Base-by-base conservation (phyloP, 53 echinoderm and acorn worm genomes). In the Apostichopus leukothele region DNA sequence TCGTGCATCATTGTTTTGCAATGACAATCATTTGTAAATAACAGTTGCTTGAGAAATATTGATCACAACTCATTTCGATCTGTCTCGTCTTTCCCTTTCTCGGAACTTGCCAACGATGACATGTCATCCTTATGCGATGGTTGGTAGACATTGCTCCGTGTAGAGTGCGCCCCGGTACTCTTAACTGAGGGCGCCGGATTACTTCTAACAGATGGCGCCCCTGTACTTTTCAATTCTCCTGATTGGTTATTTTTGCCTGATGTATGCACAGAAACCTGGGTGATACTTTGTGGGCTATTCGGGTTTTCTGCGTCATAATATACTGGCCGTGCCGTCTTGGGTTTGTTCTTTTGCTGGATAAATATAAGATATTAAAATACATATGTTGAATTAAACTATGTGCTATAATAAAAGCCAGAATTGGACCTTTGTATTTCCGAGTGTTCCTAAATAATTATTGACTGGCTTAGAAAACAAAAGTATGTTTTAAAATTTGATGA, bases 271-370 rank as follows among this genome's bases (percentile, higher is more conserved):
- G 85, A 85, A 67, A 85, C 26, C 13, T 85, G 67, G 14, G 26
- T 85, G 6, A 85, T 85, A 18, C 85, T 85, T 9, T 85, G 25
- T 2, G 85, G 63, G n/a, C 85, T 50, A 10, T 59, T 67, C 12
- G 85, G 85, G 14, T 85, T 67, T 67, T 85, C 85, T n/a, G 85
- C 26, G 67, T 85, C 85, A 20, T 85, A 85, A 50, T 67, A 85
- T 4, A 85, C 66, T 50, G 66, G 61, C 10, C 66, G 55, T 22
- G 61, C 23, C 10, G 61, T 85, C 67, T 85, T 85, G 26, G 85
- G 85, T 9, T 85, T 85, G 85, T 85, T 60, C 67, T 85, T 85
- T 67, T 85, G 85, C 71, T 13, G 13, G 18, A 6, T 16, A 71
- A 71, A 16, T 10, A 57, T 57, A 57, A 57, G 7, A 39, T 39